These are phyloP conservation scores for Ophion costatus DNA, from an alignment of 2,888 invertebrate species.

Conservation along the genomic window DNA sequence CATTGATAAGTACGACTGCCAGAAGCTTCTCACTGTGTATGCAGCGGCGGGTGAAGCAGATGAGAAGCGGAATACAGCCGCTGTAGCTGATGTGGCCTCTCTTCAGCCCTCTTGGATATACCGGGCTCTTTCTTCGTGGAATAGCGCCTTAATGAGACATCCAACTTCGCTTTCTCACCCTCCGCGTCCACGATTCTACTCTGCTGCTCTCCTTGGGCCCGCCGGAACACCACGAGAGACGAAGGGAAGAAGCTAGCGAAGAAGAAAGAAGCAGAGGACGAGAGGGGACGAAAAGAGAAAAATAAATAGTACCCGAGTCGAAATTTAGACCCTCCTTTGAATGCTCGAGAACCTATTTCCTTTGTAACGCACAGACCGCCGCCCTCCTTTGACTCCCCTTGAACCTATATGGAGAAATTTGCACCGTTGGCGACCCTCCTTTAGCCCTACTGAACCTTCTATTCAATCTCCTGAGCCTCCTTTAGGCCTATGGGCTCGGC, in stretches of 20 bases:
- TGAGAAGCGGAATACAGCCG: slow-evolving; percentile 31
- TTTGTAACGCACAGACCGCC: too few species aligned
- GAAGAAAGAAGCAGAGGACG: slow-evolving; percentile 25
- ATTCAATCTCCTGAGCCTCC: too few species aligned
- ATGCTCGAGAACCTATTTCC: too few species aligned
- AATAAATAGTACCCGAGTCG: too few species aligned
- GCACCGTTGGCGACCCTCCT: too few species aligned
- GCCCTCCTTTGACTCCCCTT: too few species aligned
- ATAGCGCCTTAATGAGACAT: slow-evolving; percentile 78
- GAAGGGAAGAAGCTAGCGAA: slow-evolving; percentile 27
- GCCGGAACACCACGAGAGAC: slow-evolving; percentile 24
- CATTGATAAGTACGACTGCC: slow-evolving; percentile 75
- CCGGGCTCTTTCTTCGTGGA: slow-evolving; percentile 69
- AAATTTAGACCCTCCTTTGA: too few species aligned
- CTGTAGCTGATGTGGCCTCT: slow-evolving; percentile 47
- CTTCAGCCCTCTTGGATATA: slow-evolving; percentile 62
- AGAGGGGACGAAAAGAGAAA: slow-evolving; percentile 26
- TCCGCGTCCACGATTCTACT: slow-evolving; percentile 24
- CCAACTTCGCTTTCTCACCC: slow-evolving; percentile 55
- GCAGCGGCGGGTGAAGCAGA: slow-evolving; percentile 15
- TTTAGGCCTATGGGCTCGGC: too few species aligned
- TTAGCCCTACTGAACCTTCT: too few species aligned
- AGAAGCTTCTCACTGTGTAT: slow-evolving; percentile 19
- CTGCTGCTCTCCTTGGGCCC: slow-evolving; percentile 2
- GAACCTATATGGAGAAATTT: too few species aligned